Evolutionary conservation across 2,888 invertebrate genomes (phyloP).

Genomic region (Cremastobaeus sp.): DNA sequence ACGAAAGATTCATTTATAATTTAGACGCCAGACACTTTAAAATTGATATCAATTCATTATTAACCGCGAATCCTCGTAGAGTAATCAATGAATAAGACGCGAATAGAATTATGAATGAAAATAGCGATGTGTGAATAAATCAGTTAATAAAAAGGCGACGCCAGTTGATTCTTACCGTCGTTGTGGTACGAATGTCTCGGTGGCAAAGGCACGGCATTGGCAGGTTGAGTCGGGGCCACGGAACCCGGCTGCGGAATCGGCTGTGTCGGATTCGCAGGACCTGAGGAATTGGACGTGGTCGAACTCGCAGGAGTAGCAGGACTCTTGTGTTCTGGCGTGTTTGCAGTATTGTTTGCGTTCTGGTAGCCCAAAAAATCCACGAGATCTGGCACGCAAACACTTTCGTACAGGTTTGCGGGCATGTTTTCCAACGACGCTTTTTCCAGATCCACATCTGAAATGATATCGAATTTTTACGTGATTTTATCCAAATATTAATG

Average conservation of each 20-base stretch:
- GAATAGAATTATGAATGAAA: no score
- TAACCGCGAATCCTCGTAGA: no score
- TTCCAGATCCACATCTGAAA: conserved; percentile 87
- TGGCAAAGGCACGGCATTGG: conserved; percentile 63
- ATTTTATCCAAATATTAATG: no score
- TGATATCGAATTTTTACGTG: conserved; percentile 5
- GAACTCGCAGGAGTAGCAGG: conserved; percentile 76
- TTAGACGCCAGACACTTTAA: no score
- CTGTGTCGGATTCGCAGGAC: conserved; percentile 56
- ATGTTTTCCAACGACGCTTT: conserved; percentile 85
- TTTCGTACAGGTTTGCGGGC: conserved; percentile 87
- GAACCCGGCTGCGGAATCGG: conserved; percentile 51
- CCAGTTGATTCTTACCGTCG: conserved; percentile 77
- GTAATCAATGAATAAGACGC: no score
- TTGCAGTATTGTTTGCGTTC: conserved; percentile 67
- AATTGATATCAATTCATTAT: no score
- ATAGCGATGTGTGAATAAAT: no score
- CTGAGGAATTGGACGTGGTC: conserved; percentile 72
- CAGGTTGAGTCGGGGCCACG: conserved; percentile 47
- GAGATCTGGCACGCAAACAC: conserved; percentile 88
- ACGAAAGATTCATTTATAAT: no score
- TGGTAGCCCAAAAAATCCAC: conserved; percentile 83
- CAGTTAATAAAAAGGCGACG: no score
- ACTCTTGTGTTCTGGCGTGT: conserved; percentile 76
- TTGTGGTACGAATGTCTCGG: conserved; percentile 74